phyloP scores from a whole-genome alignment of 2,797 vertebrate genomes.

The Sternarchorhynchus goeldii region DNA sequence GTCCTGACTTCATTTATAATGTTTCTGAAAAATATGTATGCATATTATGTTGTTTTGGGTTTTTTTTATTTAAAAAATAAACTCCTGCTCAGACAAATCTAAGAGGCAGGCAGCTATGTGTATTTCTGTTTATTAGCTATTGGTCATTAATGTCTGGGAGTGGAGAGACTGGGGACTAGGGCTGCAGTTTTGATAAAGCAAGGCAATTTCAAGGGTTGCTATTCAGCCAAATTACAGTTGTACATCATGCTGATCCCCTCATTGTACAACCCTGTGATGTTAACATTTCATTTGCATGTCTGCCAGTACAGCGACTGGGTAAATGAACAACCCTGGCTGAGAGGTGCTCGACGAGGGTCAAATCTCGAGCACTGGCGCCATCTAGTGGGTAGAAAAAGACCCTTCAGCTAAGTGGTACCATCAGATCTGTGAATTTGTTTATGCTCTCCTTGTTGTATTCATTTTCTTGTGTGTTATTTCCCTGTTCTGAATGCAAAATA shows the following conservation, averaged over 20 bases:
- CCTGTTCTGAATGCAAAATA: background rate
- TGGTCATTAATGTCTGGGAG: conserved; percentile 64
- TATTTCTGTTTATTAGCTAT: conserved; percentile 71
- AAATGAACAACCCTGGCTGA: conserved; percentile 11
- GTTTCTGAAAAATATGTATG: background rate
- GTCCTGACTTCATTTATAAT: background rate
- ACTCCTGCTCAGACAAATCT: background rate
- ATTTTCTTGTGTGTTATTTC: background rate
- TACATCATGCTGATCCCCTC: conserved; percentile 72
- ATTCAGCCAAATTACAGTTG: conserved; percentile 74
- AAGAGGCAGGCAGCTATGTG: conserved; percentile 52
- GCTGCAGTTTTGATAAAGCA: conserved; percentile 76
- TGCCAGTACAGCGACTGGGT: conserved; percentile 56
- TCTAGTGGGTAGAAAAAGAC: conserved; percentile 63
- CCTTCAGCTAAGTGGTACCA: background rate
- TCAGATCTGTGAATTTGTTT: too few species aligned
- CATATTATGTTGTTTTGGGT: background rate
- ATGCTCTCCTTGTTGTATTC: too few species aligned
- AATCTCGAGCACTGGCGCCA: conserved; percentile 72
- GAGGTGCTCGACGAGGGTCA: background rate
- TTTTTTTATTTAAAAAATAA: background rate
- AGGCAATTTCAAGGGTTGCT: conserved; percentile 74
- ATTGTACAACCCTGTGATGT: conserved; percentile 66
- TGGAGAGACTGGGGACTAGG: conserved; percentile 52
- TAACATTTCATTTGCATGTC: conserved; percentile 68